These are phyloP conservation scores for Neodiprion lecontei DNA, from an alignment of 1,140 invertebrate species.

Conservation along the genomic window DNA sequence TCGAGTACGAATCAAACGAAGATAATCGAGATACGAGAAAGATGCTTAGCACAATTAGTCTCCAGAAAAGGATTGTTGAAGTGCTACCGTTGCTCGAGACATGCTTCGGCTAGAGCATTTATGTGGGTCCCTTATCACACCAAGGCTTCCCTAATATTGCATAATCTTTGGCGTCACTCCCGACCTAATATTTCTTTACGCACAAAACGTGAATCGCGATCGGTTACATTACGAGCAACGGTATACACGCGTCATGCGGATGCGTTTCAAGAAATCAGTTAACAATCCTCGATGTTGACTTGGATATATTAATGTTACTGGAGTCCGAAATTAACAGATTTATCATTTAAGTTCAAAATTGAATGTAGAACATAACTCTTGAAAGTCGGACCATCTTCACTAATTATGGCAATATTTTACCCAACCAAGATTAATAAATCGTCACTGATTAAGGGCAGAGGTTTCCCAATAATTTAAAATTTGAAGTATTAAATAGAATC, in stretches of 20 bases:
- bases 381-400: neutral
- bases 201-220: neutral
- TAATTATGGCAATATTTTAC: neutral
- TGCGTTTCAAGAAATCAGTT: neutral
- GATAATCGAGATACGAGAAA: neutral
- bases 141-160: slow-evolving; percentile 54
- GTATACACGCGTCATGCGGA: neutral
- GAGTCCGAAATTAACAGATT: no score
- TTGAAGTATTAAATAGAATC: no score
- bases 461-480: no score
- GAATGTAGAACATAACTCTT: no score
- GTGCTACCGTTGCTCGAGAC: slow-evolving; percentile 38
- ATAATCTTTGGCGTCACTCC: slow-evolving; percentile 58
- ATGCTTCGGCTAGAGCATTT: slow-evolving; percentile 29
- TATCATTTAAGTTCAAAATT: no score
- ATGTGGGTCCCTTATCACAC: slow-evolving; percentile 55
- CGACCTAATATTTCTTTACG: neutral
- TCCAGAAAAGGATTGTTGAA: slow-evolving; percentile 23
- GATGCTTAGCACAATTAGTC: slow-evolving; percentile 9
- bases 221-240: neutral
- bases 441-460: neutral
- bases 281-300: neutral
- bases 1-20: neutral
- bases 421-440: neutral
- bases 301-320: no score